These are phyloP conservation scores for Pegoplata infirma DNA, from an alignment of 2,888 invertebrate species.

Conservation along the genomic window DNA sequence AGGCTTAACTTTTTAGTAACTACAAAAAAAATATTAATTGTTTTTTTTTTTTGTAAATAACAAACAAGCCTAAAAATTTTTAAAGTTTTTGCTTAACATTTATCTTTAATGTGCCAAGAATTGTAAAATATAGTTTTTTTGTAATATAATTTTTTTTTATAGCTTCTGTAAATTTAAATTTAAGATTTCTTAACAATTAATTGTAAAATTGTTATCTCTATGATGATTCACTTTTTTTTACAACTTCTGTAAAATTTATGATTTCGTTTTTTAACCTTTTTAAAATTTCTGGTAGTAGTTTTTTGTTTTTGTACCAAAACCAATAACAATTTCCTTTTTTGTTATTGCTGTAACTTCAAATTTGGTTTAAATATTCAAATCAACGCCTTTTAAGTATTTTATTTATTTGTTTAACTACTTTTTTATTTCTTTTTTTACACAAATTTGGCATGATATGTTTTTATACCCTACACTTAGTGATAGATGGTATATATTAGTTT, in stretches of 20 bases:
- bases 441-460: slow-evolving; percentile 38
- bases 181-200: not conserved
- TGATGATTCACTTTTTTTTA: not conserved
- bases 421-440: not conserved
- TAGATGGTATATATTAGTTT: too few relatives aligned
- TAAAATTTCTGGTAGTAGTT: not conserved
- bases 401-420: not conserved
- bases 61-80: slow-evolving; percentile 5
- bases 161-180: not conserved
- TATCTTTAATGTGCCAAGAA: not conserved
- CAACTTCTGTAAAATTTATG: not conserved
- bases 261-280: not conserved
- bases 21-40: not conserved
- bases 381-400: slow-evolving; percentile 32
- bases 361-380: slow-evolving; percentile 23
- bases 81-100: not conserved
- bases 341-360: not conserved
- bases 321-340: slow-evolving; percentile 20
- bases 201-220: not conserved
- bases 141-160: not conserved
- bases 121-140: not conserved
- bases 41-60: not conserved
- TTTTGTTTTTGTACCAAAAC: not conserved
- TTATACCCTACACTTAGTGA: too few relatives aligned
- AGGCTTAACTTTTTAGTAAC: not conserved